Evolutionary conservation across 2,797 vertebrate species (phyloP).

Genomic region (Basileuterus tristriatus): DNA sequence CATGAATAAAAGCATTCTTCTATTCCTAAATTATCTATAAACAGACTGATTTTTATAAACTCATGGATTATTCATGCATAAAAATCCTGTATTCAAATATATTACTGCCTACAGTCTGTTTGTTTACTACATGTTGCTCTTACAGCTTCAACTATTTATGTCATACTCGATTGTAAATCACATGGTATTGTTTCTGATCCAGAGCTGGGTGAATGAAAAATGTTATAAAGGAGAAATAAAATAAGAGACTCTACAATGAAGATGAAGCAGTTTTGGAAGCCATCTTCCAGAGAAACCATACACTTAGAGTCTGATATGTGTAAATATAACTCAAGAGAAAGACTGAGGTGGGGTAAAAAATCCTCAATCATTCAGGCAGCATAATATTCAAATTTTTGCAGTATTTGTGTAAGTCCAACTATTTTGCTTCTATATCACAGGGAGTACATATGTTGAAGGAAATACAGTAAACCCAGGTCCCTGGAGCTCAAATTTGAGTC

Average conservation of each 20-base stretch:
- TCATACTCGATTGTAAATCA: slow-evolving; percentile 9
- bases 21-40: slow-evolving; percentile 26
- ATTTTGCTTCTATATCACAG: neutral
- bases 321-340: neutral
- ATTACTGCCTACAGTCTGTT: slow-evolving; percentile 48
- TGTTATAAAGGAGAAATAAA: neutral
- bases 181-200: slow-evolving; percentile 18
- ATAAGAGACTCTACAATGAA: neutral
- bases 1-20: slow-evolving; percentile 12
- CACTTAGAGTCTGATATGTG: neutral
- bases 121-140: slow-evolving; percentile 53
- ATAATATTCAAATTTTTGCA: neutral
- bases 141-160: slow-evolving; percentile 32
- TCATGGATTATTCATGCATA: slow-evolving; percentile 48
- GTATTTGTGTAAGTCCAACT: neutral
- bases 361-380: neutral
- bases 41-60: slow-evolving; percentile 37
- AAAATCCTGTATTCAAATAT: slow-evolving; percentile 40
- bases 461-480: neutral
- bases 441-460: neutral
- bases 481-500: slow-evolving; percentile 15
- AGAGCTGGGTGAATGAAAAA: slow-evolving; percentile 27
- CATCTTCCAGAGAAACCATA: neutral
- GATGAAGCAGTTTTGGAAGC: neutral
- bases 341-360: neutral